Evolutionary conservation across 2,113 vertebrate genomes (phyloP), one percentile per base, ranked within the genome.

Genomic region (Charadrius vociferus): DNA sequence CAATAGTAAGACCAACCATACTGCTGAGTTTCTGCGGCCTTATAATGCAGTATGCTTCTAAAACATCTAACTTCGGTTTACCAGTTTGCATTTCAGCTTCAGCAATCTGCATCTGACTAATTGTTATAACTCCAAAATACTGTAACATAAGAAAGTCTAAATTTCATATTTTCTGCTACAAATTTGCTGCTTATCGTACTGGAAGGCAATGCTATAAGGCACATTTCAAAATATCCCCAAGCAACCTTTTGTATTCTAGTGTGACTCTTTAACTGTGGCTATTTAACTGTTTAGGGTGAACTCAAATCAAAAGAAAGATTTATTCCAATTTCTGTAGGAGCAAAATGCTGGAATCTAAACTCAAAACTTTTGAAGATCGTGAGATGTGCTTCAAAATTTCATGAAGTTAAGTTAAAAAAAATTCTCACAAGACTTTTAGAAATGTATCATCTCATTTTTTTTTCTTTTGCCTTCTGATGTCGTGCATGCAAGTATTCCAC

Each of bases 401-500:
- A 71, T 39, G 21, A 73, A 63, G 4, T 21, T 47, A 37, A 50
- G 5, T 43, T 65, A 26, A 66, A 84, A 58, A 58, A 36, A 30
- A 4, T 23, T 11, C 36, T 75, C 3, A 32, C 7, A 43, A 70
- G 5, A 10, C 10, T 30, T 68, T 45, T 30, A 66, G 36, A 84
- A 58, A 53, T 37, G 2, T 16, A n/a, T 34, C 2, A 10, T 26
- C 45, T 30, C 23, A 49, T 8, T 24, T 27, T 83, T 82, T 75
- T 67, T 83, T 52, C 13, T 65, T 10, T 81, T 62, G 11, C 5
- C 6, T 52, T 72, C 29, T 88, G 22, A 27, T 61, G 8, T 8
- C 17, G 4, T 0, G 0, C 3, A 8, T 49, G 7, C 9, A 18
- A 18, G 3, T 52, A 68, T 77, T 80, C 21, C 22, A n/a, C 6